These are phyloP conservation scores for Scaptomyza pallida DNA, from an alignment of 1,140 invertebrate species.

Conservation along the genomic window DNA sequence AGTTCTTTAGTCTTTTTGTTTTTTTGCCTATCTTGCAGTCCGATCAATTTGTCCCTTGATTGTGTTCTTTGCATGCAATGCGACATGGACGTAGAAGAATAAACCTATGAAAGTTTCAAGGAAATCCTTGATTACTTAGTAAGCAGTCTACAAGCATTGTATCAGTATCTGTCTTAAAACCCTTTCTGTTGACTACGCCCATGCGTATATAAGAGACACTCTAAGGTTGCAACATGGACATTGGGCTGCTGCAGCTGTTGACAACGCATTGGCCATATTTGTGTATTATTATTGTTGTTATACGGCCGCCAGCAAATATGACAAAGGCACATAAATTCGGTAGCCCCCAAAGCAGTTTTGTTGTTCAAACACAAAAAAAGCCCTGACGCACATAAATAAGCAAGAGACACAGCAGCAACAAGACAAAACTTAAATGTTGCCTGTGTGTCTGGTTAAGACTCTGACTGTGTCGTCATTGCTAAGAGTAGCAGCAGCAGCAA, in stretches of 20 bases:
- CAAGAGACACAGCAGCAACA: conserved; percentile 34
- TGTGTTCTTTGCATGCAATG: conserved; percentile 60
- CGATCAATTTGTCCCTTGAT: conserved; percentile 80
- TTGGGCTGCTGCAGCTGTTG: conserved; percentile 59
- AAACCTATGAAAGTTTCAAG: too few species aligned
- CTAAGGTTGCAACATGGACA: conserved; percentile 37
- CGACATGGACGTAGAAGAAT: neutral
- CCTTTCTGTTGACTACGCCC: neutral
- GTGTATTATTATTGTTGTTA: conserved; percentile 78
- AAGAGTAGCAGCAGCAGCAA: conserved; percentile 8
- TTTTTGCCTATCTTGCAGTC: conserved; percentile 69
- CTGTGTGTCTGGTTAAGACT: conserved; percentile 60
- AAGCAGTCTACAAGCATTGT: neutral
- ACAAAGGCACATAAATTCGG: conserved; percentile 81
- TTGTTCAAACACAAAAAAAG: conserved; percentile 14
- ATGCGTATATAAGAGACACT: conserved; percentile 8
- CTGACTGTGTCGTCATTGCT: conserved; percentile 70
- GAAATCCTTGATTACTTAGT: too few species aligned
- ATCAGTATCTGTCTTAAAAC: too few species aligned
- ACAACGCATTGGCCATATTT: conserved; percentile 80
- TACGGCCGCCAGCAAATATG: conserved; percentile 70
- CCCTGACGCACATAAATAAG: conserved; percentile 48
- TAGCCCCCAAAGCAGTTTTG: conserved; percentile 51
- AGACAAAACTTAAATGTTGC: conserved; percentile 55
- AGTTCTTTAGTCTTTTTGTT: too few species aligned